Percentiles rank a stretch among this genome's conserved stretches.
These are phyloP conservation scores for Chroicocephalus ridibundus DNA, from an alignment of 2,113 vertebrate genomes.

Conservation along the genomic window DNA sequence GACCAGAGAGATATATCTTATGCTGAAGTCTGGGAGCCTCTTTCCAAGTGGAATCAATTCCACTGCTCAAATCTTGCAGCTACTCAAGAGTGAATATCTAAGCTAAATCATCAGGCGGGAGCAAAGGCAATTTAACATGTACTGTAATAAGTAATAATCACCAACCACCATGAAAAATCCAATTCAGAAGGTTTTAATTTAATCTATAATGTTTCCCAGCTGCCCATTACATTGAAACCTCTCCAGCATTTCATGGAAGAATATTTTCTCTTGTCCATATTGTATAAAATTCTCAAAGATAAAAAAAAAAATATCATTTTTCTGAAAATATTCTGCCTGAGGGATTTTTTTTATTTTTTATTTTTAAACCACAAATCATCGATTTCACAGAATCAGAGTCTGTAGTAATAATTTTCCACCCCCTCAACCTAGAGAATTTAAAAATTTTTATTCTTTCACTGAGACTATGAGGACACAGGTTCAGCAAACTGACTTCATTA, in stretches of 20 bases:
- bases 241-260: neutral
- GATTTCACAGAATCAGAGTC: neutral
- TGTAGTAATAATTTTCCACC: neutral
- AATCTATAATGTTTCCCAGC: constrained; percentile 9
- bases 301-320: neutral
- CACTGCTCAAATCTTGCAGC: neutral
- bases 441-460: neutral
- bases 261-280: neutral
- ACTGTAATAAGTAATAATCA: constrained; percentile 35
- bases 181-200: constrained; percentile 36
- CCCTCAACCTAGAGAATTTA: neutral
- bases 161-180: constrained; percentile 5
- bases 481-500: neutral
- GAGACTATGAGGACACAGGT: neutral
- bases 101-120: constrained; percentile 12
- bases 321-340: neutral
- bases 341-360: neutral
- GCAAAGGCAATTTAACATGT: constrained; percentile 45
- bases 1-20: constrained; percentile 13
- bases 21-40: neutral
- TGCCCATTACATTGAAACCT: neutral
- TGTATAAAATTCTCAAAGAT: neutral
- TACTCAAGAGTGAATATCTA: constrained; percentile 1
- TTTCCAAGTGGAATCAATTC: constrained; percentile 22
- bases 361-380: neutral